Base-by-base conservation (phyloP, 2,113 vertebrate species). In the Pollachius pollachius region DNA sequence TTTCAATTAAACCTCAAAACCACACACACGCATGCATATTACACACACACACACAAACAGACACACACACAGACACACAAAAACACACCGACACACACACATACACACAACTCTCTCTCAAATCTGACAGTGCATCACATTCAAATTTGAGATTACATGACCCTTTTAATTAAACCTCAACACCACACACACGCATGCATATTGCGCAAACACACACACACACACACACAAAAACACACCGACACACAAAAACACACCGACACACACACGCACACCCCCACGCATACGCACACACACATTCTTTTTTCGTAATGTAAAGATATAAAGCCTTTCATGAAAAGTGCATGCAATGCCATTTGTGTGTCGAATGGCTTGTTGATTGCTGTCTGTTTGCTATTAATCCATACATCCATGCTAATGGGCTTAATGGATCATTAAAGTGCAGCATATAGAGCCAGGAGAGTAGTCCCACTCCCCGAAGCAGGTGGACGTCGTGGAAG, bases 211-310 rank as follows among this genome's bases (percentile, higher is more conserved):
- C 15, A 57, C 54, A 17, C 54, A 57, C 54, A 57, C 54, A 57
- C 54, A 57, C 54, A 57, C 54, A 16, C 15, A 30, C 30, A 64
- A 23, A 54, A 64, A 52, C 65, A 68, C 74, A 52, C 71, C 77
- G 67, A 17, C 54, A 56, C 23, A 48, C 23, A 72, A 16, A 57
- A 3, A 56, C 52, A 56, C 52, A 15, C 52, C 3, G 3, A 54
- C 52, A 54, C 52, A 54, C 52, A 54, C 52, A 54, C 52, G 16
- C 52, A 54, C 52, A 54, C n/a, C n/a, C n/a, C n/a, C n/a, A n/a
- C n/a, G n/a, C n/a, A n/a, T n/a, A n/a, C n/a, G n/a, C 52, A 54
- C 52, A 54, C 52, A 54, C 52, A 13, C 12, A n/a, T n/a, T n/a
- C n/a, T n/a, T n/a, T n/a, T n/a, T 27, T 27, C 27, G 2, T 27